Evolutionary conservation across 2,888 invertebrate species (phyloP), one percentile per base, ranked within the genome.

Genomic region (Cylloceria caligata): DNA sequence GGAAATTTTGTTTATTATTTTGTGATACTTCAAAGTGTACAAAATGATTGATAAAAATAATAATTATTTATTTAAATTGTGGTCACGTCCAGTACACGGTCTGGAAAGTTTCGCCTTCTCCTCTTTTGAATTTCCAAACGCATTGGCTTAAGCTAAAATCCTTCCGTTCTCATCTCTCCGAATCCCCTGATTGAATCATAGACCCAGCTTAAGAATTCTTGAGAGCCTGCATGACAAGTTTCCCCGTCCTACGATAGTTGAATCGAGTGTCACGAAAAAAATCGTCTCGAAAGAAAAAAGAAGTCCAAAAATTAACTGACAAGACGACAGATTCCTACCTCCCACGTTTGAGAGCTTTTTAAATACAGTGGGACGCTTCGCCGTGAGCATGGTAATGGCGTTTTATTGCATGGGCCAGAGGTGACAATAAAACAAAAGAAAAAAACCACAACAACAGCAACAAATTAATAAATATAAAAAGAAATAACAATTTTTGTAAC

Each of bases 401-500:
- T 57, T 72, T 60, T 60, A 45, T 45, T 69, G 82, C 82, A 82
- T 75, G 82, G 60, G 68, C 34, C 27, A 47, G 49, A 19, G 71
- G 49, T 79, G 27, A 30, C 67, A 73, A 75, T 13, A 13, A 27
- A 55, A 47, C 1, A n/a, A 16, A 47, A 47, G n/a, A 4, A 47
- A 47, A 47, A 19, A 2, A n/a, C n/a, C n/a, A n/a, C n/a, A n/a
- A n/a, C n/a, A n/a, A n/a, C n/a, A n/a, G n/a, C n/a, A n/a, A n/a
- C n/a, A n/a, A n/a, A n/a, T n/a, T n/a, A n/a, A n/a, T n/a, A n/a
- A n/a, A n/a, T n/a, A n/a, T n/a, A 7, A 52, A 6, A 9, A 34
- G 19, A 19, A 83, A 72, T 77, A 83, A 81, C 80, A 82, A 72
- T 80, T 65, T 49, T 67, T 57, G 42, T 73, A 71, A 69, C 79